Evolutionary conservation across 2,888 invertebrate species (phyloP), one percentile per base, ranked within the genome.

Genomic region (Campoplex nolae): DNA sequence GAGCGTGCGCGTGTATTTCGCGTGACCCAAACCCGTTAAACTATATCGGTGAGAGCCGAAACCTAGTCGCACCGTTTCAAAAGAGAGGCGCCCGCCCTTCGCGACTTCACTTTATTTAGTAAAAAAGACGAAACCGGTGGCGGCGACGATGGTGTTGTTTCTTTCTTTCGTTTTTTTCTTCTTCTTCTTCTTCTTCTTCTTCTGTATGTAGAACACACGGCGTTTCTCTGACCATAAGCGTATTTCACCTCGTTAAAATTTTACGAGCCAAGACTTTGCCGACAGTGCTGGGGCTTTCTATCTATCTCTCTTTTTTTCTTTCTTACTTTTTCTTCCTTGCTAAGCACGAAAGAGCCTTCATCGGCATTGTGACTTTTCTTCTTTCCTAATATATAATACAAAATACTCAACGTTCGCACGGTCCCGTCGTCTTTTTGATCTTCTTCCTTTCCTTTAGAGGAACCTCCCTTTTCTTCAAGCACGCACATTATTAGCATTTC

Each of bases 21-120:
- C 90, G 90, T 90, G 90, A 89, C 86, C 56, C 54, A 45, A 80
- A 80, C 88, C 88, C 88, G 89, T 91, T 90, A 89, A 90, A 88
- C 88, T 88, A 88, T 88, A 90, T 88, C 83, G 81, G 71, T 76
- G 80, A 76, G 76, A 74, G 68, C 84, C 65, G 79, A 75, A 82
- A 74, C 79, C 65, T 74, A 83, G 82, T 78, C 75, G 67, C 54
- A 58, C 38, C 81, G 62, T 32, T 48, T 48, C 23, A 73, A 73
- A 32, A 73, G 71, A 73, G 71, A 80, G 62, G 48, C 28, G 54
- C 83, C 77, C 65, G 71, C 73, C 45, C 81, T 83, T 74, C 68
- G 79, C 76, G 85, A 89, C 74, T 75, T 85, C 71, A 75, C 62
- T 85, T 76, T 88, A 87, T 88, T 90, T 88, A 88, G 88, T 85